Percentiles rank a stretch among this genome's conserved stretches.
Evolutionary conservation across 2,797 vertebrate species (phyloP).

Genomic region (Poecilia gillii): DNA sequence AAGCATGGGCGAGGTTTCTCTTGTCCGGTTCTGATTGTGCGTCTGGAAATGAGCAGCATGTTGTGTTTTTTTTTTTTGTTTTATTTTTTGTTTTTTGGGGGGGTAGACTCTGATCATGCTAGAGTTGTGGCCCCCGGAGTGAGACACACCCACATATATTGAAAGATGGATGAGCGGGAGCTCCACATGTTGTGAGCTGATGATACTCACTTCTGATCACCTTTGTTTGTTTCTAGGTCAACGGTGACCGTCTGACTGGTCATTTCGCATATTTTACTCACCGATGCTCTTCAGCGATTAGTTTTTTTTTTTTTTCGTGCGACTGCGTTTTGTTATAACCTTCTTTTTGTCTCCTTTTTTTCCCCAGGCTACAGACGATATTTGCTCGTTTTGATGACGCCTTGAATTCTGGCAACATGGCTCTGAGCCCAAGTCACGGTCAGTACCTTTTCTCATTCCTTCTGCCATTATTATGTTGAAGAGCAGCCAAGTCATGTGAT

Average conservation of each 20-base stretch:
- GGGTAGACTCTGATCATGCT: constrained; percentile 32
- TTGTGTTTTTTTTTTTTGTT: constrained; percentile 2
- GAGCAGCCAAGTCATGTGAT: constrained; percentile 20
- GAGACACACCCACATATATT: constrained; percentile 69
- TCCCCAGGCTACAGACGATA: constrained; percentile 91
- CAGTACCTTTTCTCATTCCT: constrained; percentile 70
- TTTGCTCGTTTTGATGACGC: constrained; percentile 96
- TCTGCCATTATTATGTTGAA: constrained; percentile 9
- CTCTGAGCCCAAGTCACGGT: constrained; percentile 91
- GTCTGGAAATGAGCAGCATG: constrained; percentile 19
- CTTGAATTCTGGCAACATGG: constrained; percentile 91
- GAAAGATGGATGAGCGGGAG: constrained; percentile 11
- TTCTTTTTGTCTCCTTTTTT: constrained; percentile 28
- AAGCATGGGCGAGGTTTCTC: neutral
- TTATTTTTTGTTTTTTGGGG: neutral
- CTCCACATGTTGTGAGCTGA: constrained; percentile 56
- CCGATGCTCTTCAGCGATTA: neutral
- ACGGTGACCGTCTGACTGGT: constrained; percentile 1
- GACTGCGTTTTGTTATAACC: constrained; percentile 25
- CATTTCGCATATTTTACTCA: neutral
- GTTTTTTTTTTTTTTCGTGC: neutral
- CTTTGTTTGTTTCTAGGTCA: constrained; percentile 18
- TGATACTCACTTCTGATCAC: constrained; percentile 27
- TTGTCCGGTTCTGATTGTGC: neutral
- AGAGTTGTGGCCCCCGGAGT: constrained; percentile 47